Evolutionary conservation across 2,888 invertebrate species (phyloP).

Genomic region (Aromia moschata): DNA sequence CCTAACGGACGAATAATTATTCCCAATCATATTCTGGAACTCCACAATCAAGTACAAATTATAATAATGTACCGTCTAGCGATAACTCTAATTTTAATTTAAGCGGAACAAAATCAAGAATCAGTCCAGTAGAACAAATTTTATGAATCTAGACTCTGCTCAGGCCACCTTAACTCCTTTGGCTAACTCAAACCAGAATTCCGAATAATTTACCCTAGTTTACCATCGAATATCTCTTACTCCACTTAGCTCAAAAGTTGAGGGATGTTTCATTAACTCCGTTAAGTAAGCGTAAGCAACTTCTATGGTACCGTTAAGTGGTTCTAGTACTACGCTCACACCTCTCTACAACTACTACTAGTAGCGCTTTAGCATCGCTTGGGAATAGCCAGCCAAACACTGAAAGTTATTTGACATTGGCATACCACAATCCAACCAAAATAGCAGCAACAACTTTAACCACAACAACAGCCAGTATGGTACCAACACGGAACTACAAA

Average conservation of each 20-base stretch:
- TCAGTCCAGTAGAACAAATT: conserved; percentile 25
- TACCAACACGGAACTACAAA: no score
- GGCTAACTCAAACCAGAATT: conserved; percentile 28
- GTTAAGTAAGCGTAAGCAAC: conserved; percentile 15
- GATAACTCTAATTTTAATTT: conserved; percentile 31
- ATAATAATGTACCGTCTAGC: conserved; percentile 22
- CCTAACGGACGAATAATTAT: conserved; percentile 39
- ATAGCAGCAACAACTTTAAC: conserved; percentile 29
- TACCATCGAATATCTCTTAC: conserved; percentile 46
- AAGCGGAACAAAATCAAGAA: conserved; percentile 32
- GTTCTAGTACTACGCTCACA: conserved; percentile 12
- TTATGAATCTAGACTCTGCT: conserved; percentile 45
- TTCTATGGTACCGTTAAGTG: conserved; percentile 35
- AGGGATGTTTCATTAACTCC: conserved; percentile 20
- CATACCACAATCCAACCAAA: conserved; percentile 28
- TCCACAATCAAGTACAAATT: conserved; percentile 31
- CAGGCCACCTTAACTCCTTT: conserved; percentile 35
- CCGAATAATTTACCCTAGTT: conserved; percentile 28
- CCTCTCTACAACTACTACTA: conserved; percentile 16
- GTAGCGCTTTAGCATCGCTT: conserved; percentile 22
- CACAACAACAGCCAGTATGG: conserved; percentile 29
- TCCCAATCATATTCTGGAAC: conserved; percentile 39
- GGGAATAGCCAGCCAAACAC: conserved; percentile 31
- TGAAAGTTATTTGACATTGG: conserved; percentile 38
- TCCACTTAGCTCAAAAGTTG: conserved; percentile 31